Evolutionary conservation across 2,113 vertebrate species (phyloP), one percentile per base, ranked within the genome.

Genomic region (Daphoenositta chrysoptera): DNA sequence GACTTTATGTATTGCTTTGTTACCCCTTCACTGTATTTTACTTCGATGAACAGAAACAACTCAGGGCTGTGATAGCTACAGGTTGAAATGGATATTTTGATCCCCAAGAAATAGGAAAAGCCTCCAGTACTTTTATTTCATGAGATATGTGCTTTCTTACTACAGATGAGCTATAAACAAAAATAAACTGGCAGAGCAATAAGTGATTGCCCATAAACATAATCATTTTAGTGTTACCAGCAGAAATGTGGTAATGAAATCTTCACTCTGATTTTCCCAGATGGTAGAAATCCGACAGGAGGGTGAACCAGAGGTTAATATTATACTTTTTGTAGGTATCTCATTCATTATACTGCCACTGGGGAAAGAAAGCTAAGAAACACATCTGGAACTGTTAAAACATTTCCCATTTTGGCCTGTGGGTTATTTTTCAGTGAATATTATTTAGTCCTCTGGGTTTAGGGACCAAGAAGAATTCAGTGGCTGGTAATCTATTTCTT

Each of bases 381-480:
- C 81, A 93, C 91, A 95, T 93, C 92, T 96, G 96, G 84, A 96
- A 80, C 40, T 85, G 17, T 76, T 96, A 73, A 86, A 88, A 69
- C 61, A 63, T 61, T 96, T 96, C 93, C 68, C 73, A 23, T 88
- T 93, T 81, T 94, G 70, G 69, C 48, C 44, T 54, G 11, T 53
- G 66, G 79, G 50, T 72, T 27, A 76, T 96, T 95, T 96, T 87
- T 88, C 72, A 92, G 56, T 79, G 85, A 81, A 31, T 78, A 71
- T 83, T 77, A 95, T 90, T 88, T 81, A 87, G 79, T 70, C 81
- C 88, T 93, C 63, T 77, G 83, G 65, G 77, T 56, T 71, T 86
- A 73, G 28, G 60, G 79, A 75, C 53, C 39, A 28, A 77, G 53
- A 80, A 51, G 31, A 75, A 53, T 78, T 90, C 76, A 37, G 80